These are phyloP conservation scores for Drosophila vallismaia DNA, from an alignment of 2,888 invertebrate genomes.

Conservation along the genomic window DNA sequence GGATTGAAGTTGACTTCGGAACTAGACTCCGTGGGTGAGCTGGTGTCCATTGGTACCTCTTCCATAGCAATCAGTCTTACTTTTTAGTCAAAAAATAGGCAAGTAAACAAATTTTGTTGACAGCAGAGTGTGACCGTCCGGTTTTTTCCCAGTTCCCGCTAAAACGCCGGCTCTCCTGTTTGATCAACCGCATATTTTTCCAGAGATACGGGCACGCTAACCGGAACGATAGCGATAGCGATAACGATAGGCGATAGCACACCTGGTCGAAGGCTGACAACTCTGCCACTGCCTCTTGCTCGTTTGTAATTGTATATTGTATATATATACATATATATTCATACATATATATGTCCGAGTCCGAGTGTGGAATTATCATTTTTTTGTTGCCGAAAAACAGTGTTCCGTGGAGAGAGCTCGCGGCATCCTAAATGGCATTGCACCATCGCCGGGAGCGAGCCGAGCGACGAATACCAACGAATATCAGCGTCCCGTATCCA, in stretches of 20 bases:
- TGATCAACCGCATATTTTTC: background rate
- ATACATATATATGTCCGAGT: constrained; percentile 41
- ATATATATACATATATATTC: constrained; percentile 42
- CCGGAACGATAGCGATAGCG: background rate
- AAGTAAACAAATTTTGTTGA: constrained; percentile 63
- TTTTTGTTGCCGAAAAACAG: constrained; percentile 59
- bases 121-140: constrained; percentile 17
- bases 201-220: background rate
- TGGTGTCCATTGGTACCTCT: constrained; percentile 70
- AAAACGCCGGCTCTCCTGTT: background rate
- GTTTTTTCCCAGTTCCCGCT: background rate
- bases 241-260: constrained; percentile 12
- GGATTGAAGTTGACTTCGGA: constrained; percentile 60
- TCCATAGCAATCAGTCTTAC: constrained; percentile 62
- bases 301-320: constrained; percentile 41
- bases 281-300: constrained; percentile 39
- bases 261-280: constrained; percentile 19
- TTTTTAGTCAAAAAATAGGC: constrained; percentile 66
- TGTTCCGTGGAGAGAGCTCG: constrained; percentile 60
- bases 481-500: constrained; percentile 54
- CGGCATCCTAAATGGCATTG: constrained; percentile 75
- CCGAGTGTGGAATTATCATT: constrained; percentile 45
- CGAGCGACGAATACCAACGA: constrained; percentile 59
- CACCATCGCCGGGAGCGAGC: constrained; percentile 50
- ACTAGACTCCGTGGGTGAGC: constrained; percentile 63